Percentiles rank a stretch among this genome's conserved stretches.
These are phyloP conservation scores for Xiphorhynchus elegans DNA, from an alignment of 2,113 vertebrate genomes.

Conservation along the genomic window DNA sequence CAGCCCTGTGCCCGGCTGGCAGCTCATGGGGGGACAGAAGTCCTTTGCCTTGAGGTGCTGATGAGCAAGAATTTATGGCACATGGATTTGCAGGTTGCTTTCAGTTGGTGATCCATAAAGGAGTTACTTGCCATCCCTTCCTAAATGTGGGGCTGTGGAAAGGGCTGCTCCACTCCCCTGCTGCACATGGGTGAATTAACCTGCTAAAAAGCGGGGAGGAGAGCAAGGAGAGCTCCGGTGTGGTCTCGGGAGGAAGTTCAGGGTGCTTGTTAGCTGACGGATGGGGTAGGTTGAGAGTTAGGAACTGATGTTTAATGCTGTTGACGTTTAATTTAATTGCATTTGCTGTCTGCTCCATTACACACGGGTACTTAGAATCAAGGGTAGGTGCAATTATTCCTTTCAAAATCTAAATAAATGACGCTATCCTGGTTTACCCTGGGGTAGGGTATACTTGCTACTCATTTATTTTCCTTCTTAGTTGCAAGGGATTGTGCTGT, in stretches of 20 bases:
- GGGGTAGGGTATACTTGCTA: background rate
- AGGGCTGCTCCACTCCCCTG: background rate
- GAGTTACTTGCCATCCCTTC: background rate
- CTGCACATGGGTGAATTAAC: background rate
- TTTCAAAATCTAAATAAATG: conserved; percentile 51
- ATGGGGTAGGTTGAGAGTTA: conserved; percentile 23
- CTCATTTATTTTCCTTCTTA: conserved; percentile 34
- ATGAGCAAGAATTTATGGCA: background rate
- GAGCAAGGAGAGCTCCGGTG: background rate
- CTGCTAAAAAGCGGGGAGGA: background rate
- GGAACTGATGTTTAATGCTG: conserved; percentile 58
- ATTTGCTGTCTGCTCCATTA: conserved; percentile 40
- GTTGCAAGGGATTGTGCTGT: background rate
- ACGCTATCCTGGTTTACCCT: conserved; percentile 6
- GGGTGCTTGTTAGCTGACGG: conserved; percentile 36
- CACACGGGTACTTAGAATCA: background rate
- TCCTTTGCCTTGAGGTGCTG: background rate
- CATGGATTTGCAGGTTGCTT: background rate
- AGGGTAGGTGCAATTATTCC: conserved; percentile 53
- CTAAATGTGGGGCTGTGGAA: background rate
- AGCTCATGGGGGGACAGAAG: background rate
- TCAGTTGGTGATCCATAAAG: background rate
- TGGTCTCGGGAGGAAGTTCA: background rate
- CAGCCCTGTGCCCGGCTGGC: background rate
- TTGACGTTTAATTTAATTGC: conserved; percentile 44